Percentiles rank a stretch among this genome's conserved stretches.
These are phyloP conservation scores for Trachythela sp. DNA, from an alignment of 64 coral and sea anemone species.

Conservation along the genomic window DNA sequence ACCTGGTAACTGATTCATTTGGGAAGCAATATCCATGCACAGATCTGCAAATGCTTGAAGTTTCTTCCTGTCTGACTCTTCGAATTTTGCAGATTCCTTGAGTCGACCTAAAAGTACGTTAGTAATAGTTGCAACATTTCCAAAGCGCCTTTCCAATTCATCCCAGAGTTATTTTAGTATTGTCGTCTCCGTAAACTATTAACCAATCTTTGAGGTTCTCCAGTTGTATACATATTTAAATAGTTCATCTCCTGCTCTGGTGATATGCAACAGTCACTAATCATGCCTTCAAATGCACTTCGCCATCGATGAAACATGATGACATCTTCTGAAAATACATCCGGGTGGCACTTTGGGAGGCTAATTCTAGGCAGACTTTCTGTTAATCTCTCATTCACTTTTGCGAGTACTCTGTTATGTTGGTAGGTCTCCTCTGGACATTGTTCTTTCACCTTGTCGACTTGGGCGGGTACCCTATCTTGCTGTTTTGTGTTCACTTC, in stretches of 20 bases:
- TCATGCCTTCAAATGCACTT: neutral
- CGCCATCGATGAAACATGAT: neutral
- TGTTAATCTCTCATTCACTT: neutral
- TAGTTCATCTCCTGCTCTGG: neutral
- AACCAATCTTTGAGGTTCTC: neutral
- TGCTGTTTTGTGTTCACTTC: no score
- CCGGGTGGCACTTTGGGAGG: neutral
- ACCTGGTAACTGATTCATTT: no score
- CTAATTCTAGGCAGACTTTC: neutral
- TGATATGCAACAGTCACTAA: neutral
- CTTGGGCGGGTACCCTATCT: no score
- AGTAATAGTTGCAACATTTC: neutral
- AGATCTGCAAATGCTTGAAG: no score
- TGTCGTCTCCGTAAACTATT: neutral
- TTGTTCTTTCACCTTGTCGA: neutral
- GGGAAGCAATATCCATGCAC: no score
- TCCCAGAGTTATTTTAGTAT: neutral
- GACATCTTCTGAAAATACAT: neutral
- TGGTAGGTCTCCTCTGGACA: neutral
- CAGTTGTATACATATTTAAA: neutral
- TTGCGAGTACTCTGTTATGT: neutral
- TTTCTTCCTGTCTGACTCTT: no score
- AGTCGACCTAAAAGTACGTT: no score
- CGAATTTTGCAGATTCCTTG: no score
- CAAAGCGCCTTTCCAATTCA: neutral